These are phyloP conservation scores for Wiebesia pumilae DNA, from an alignment of 1,140 invertebrate species.

Conservation along the genomic window DNA sequence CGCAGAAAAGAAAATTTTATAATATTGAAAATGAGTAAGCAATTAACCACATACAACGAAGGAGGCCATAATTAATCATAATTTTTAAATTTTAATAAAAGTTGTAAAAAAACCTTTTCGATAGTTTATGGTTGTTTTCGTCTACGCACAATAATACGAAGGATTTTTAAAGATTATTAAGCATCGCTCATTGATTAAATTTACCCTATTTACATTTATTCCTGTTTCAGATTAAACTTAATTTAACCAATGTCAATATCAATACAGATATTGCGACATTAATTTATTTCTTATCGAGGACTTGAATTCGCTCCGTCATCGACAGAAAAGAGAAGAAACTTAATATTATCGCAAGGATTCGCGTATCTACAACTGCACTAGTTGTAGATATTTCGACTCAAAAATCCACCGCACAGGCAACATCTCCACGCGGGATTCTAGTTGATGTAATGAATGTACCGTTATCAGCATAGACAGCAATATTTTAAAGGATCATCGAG, in stretches of 20 bases:
- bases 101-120: too few species aligned
- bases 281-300: neutral
- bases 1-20: too few species aligned
- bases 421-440: neutral
- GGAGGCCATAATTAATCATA: too few species aligned
- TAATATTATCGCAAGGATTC: neutral
- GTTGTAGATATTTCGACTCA: conserved; percentile 8
- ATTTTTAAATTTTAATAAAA: too few species aligned
- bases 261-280: neutral
- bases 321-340: neutral
- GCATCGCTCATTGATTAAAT: neutral
- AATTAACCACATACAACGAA: too few species aligned
- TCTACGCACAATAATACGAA: too few species aligned
- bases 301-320: neutral
- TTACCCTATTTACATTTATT: neutral
- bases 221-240: neutral
- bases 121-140: too few species aligned
- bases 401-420: neutral
- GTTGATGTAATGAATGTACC: neutral
- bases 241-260: neutral
- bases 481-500: conserved; percentile 5
- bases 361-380: neutral
- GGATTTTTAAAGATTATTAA: neutral
- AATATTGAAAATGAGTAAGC: too few species aligned
- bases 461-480: neutral